These are phyloP conservation scores for Drosophila prolongata DNA, from an alignment of 2,888 invertebrate species.

Conservation along the genomic window DNA sequence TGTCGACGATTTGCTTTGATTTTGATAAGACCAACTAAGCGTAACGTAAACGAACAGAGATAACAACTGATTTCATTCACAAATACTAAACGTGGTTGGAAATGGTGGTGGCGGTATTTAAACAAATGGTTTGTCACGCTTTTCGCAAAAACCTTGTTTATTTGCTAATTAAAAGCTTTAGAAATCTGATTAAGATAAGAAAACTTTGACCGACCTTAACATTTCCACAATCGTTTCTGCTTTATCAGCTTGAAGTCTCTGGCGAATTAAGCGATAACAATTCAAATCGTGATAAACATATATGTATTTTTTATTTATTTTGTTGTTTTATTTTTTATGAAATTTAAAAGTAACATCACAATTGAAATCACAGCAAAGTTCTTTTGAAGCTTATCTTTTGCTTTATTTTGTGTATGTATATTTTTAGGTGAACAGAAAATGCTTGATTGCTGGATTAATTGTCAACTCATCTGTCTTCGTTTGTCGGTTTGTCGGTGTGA, in stretches of 20 bases:
- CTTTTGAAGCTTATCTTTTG: no score
- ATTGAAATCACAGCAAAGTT: no score
- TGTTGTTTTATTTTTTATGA: no score
- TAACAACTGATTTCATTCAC: constrained; percentile 39
- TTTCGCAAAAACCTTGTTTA: background rate
- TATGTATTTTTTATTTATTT: no score
- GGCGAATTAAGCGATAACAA: constrained; percentile 48
- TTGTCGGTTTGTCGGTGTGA: constrained; percentile 31
- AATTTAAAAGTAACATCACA: no score
- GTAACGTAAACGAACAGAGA: constrained; percentile 13
- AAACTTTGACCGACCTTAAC: background rate
- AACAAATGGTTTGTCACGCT: constrained; percentile 18
- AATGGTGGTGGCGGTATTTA: constrained; percentile 1
- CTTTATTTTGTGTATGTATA: no score
- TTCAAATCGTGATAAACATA: no score
- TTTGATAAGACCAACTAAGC: constrained; percentile 28
- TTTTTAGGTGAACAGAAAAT: constrained; percentile 23
- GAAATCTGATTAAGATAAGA: background rate
- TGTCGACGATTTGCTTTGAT: constrained; percentile 30
- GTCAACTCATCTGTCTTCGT: constrained; percentile 57
- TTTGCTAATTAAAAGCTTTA: background rate
- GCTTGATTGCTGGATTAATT: constrained; percentile 54
- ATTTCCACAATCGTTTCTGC: background rate
- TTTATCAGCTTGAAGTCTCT: constrained; percentile 55
- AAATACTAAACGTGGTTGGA: background rate